These are phyloP conservation scores for Onychomys torridus DNA, from an alignment of 2,797 vertebrate genomes.

Conservation along the genomic window DNA sequence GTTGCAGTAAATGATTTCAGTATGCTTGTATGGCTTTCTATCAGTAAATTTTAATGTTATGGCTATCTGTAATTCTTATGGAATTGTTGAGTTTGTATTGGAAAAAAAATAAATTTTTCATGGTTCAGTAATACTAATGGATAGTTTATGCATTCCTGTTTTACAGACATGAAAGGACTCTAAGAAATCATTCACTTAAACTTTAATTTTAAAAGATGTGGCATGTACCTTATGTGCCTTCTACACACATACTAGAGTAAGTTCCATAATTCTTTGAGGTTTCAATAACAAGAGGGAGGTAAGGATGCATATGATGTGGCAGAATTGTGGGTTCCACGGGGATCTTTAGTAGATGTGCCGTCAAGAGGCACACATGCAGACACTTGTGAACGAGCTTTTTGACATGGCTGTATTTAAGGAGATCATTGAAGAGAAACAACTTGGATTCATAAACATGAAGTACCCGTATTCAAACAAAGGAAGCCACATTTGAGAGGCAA, in stretches of 20 bases:
- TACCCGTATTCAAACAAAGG: not conserved
- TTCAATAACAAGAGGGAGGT: not conserved
- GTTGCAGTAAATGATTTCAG: constrained; percentile 46
- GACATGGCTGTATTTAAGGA: not conserved
- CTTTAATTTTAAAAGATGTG: constrained; percentile 16
- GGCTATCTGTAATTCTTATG: not conserved
- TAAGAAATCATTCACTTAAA: constrained; percentile 28
- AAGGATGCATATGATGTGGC: not conserved
- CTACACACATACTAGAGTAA: not conserved
- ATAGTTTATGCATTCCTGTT: not conserved
- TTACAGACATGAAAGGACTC: not conserved
- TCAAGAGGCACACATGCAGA: not conserved
- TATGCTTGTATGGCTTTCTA: constrained; percentile 8
- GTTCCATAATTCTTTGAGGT: not conserved
- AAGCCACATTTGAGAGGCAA: not conserved
- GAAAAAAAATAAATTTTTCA: constrained; percentile 34
- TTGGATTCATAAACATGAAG: not conserved
- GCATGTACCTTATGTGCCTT: not conserved
- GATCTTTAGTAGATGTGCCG: not conserved
- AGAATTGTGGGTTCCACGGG: not conserved
- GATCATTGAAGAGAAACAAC: not conserved
- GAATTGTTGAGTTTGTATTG: not conserved
- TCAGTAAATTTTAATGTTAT: constrained; percentile 15
- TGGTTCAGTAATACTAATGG: constrained; percentile 6
- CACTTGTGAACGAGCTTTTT: not conserved